phyloP scores from a whole-genome alignment of 2,888 invertebrate species.

The Ethmia dodecea region DNA sequence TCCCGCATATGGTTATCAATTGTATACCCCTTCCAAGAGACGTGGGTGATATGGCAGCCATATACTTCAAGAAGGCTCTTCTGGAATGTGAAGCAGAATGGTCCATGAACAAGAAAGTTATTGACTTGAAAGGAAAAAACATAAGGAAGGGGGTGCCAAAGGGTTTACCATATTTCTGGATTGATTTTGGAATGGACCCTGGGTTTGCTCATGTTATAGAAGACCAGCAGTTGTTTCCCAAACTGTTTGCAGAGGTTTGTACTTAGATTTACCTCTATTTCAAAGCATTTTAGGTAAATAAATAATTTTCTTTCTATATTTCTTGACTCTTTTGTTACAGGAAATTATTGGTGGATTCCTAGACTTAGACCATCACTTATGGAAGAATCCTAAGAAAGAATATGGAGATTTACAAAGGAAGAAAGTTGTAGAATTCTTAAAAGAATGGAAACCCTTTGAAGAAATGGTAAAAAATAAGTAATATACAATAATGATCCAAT shows the following conservation, averaged over 20 bases:
- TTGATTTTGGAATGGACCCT: conserved; percentile 93
- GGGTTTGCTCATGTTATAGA: conserved; percentile 99
- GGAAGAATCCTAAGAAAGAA: conserved; percentile 90
- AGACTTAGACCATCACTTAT: conserved; percentile 89
- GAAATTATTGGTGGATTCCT: conserved; percentile 97
- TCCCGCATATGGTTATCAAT: conserved; percentile 92
- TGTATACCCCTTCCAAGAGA: conserved; percentile 92
- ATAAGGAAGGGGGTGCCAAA: conserved; percentile 91
- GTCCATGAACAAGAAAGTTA: conserved; percentile 93
- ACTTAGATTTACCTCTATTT: too few species aligned
- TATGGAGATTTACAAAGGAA: conserved; percentile 85
- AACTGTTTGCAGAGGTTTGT: conserved; percentile 91
- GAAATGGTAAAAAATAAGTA: background rate
- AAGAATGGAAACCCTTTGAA: conserved; percentile 84
- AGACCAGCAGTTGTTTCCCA: conserved; percentile 91
- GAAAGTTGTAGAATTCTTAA: conserved; percentile 85
- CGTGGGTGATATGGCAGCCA: conserved; percentile 92
- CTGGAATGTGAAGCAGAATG: conserved; percentile 97
- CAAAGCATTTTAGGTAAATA: too few species aligned
- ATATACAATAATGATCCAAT: too few species aligned
- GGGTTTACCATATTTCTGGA: conserved; percentile 95
- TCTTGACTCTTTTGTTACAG: conserved; percentile 45
- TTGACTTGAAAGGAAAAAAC: conserved; percentile 79
- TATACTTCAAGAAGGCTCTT: conserved; percentile 98
- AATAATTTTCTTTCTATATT: conserved; percentile 7